Evolutionary conservation across 2,888 invertebrate species (phyloP).

Genomic region (Netelia fuscicornis): DNA sequence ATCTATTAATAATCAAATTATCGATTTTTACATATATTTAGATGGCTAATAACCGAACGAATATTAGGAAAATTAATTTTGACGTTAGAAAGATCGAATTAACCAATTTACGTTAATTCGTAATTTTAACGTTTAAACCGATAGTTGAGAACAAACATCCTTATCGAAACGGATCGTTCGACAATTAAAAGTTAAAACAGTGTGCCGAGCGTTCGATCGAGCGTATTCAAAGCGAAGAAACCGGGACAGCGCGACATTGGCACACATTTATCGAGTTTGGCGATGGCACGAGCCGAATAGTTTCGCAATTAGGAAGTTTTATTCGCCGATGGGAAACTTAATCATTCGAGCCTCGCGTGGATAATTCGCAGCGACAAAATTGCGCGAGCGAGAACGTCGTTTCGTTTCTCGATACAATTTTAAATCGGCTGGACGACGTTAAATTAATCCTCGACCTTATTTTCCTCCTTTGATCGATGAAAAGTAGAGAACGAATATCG

Average conservation of each 20-base stretch:
- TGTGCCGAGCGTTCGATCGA: constrained; percentile 3
- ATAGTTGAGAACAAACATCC: too few species aligned
- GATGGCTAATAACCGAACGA: neutral
- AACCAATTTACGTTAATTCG: too few species aligned
- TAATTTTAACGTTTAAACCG: too few species aligned
- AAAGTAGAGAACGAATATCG: too few species aligned
- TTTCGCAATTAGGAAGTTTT: constrained; percentile 45
- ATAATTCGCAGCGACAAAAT: neutral
- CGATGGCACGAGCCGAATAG: constrained; percentile 16
- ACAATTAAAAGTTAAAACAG: too few species aligned
- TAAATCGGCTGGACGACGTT: too few species aligned
- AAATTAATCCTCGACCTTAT: neutral
- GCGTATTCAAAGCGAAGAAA: neutral
- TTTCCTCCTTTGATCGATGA: too few species aligned
- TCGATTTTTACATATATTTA: neutral
- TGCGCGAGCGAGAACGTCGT: neutral
- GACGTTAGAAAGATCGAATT: too few species aligned
- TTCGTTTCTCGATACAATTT: too few species aligned
- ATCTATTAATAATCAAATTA: neutral
- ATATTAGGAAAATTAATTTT: neutral
- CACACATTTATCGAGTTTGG: neutral
- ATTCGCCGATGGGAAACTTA: constrained; percentile 25
- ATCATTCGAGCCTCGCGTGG: constrained; percentile 19
- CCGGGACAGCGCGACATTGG: neutral
- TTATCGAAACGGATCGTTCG: too few species aligned